phyloP scores from a whole-genome alignment of 2,888 invertebrate genomes.

The Tipula helvola region DNA sequence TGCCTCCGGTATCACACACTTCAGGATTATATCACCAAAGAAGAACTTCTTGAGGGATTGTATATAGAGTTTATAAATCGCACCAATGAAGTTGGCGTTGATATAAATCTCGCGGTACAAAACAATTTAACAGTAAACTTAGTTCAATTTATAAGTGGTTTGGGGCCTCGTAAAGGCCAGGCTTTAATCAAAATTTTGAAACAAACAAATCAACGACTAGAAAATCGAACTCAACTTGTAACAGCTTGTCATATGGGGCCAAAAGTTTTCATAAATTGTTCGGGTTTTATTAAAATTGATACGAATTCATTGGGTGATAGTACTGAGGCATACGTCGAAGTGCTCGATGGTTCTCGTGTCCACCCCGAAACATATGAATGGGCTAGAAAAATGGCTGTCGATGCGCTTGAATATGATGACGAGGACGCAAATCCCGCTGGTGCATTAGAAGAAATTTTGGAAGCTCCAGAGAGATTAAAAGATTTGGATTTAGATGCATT shows the following conservation, averaged over 20 bases:
- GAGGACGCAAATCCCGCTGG: slow-evolving; percentile 94
- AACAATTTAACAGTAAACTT: slow-evolving; percentile 78
- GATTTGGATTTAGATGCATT: slow-evolving; percentile 97
- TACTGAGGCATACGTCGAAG: slow-evolving; percentile 90
- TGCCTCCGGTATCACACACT: slow-evolving; percentile 86
- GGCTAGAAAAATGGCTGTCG: slow-evolving; percentile 99
- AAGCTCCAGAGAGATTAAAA: slow-evolving; percentile 84
- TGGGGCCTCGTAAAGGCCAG: slow-evolving; percentile 90
- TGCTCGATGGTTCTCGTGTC: slow-evolving; percentile 92
- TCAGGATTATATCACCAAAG: slow-evolving; percentile 68
- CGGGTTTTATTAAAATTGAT: slow-evolving; percentile 98
- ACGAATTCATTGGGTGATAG: slow-evolving; percentile 89
- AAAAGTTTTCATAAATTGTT: slow-evolving; percentile 96
- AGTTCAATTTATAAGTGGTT: slow-evolving; percentile 92
- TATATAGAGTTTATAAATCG: slow-evolving; percentile 86
- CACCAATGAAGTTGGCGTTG: slow-evolving; percentile 96
- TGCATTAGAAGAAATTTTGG: slow-evolving; percentile 93
- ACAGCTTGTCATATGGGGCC: slow-evolving; percentile 96
- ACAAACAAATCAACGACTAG: slow-evolving; percentile 81
- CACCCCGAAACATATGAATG: slow-evolving; percentile 99
- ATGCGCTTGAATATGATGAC: slow-evolving; percentile 96
- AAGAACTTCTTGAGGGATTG: slow-evolving; percentile 73
- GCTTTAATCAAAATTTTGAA: slow-evolving; percentile 75
- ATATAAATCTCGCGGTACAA: slow-evolving; percentile 85
- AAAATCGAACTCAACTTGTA: slow-evolving; percentile 90